Conservation (phyloP, 2,113 vertebrate genomes). For the Machaerirhynchus nigripectus region DNA sequence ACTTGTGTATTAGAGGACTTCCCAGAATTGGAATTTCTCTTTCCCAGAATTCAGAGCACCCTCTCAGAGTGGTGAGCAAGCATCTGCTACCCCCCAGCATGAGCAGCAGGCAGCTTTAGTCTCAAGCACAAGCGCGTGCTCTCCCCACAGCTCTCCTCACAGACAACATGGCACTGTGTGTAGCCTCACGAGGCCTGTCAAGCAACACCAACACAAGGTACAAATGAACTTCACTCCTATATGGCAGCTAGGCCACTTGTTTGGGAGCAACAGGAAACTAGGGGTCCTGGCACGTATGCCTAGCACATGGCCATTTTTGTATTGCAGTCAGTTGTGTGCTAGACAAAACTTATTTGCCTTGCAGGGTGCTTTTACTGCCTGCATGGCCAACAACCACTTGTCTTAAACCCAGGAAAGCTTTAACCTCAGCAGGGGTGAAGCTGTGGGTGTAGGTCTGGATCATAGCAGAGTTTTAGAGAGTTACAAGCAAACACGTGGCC, state of each 20-base stretch:
- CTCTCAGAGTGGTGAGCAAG: background rate
- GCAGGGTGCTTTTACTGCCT: background rate
- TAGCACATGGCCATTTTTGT: background rate
- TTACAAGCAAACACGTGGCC: background rate
- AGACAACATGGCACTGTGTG: accelerated
- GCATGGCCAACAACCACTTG: accelerated
- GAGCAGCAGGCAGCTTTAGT: background rate
- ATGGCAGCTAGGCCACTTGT: background rate
- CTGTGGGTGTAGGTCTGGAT: background rate
- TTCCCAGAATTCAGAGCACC: background rate
- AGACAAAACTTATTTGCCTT: background rate
- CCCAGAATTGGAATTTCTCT: background rate
- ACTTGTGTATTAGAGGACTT: background rate
- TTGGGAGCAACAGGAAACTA: background rate
- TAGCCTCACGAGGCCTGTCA: background rate
- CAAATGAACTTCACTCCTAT: background rate
- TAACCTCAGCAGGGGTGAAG: background rate
- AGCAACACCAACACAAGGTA: background rate
- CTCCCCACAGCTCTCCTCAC: background rate
- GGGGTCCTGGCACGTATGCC: background rate
- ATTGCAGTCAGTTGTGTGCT: background rate
- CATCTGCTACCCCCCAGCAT: background rate
- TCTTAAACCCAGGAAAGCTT: background rate
- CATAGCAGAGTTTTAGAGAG: background rate
- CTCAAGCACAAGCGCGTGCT: accelerated